Evolutionary conservation across 2,113 vertebrate genomes (phyloP), one percentile per base, ranked within the genome.

Genomic region (Pituophis catenifer): DNA sequence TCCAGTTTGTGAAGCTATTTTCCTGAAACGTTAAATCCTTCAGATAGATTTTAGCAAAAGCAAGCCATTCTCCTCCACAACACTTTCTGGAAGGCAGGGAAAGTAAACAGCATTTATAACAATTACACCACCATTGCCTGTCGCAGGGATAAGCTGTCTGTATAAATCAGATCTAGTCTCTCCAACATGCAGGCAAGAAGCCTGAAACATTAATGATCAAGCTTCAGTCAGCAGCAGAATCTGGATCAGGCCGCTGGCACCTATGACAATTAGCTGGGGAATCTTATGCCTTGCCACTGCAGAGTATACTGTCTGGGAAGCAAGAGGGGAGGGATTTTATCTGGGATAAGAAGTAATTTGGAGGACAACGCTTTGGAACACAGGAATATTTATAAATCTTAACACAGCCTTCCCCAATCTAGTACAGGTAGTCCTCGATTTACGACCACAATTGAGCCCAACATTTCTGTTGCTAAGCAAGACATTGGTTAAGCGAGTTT

Each of bases 81-180:
- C n/a, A 44, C 57, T 89, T 89, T 87, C 58, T 87, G 53, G 53
- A 90, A 53, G n/a, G 57, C 0, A 5, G 53, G 10, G n/a, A 53
- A 65, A 93, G 92, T 55, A 92, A 89, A 70, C 86, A 52, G 81
- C 1, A 15, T 94, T 94, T 92, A 19, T 92, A 89, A 93, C 90
- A 59, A 13, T 93, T 94, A 85, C 85, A 2, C 23, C 92, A 65
- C 23, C 88, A 1, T 1, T 1, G 21, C 3, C 33, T 89, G 88
- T 65, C 19, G 5, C 55, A 38, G 10, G 93, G 26, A 90, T 59
- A 1, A 5, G 44, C 59, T 38, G 17, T 48, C 85, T 0, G 15
- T 89, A 90, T 92, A 93, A 44, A 6, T 89, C 94, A 59, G 62
- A 50, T 55, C 48, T 23, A 33, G 55, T 62, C 75, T 93, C 44